Conservation (phyloP, 2,113 vertebrate genomes). For the Merops nubicus region DNA sequence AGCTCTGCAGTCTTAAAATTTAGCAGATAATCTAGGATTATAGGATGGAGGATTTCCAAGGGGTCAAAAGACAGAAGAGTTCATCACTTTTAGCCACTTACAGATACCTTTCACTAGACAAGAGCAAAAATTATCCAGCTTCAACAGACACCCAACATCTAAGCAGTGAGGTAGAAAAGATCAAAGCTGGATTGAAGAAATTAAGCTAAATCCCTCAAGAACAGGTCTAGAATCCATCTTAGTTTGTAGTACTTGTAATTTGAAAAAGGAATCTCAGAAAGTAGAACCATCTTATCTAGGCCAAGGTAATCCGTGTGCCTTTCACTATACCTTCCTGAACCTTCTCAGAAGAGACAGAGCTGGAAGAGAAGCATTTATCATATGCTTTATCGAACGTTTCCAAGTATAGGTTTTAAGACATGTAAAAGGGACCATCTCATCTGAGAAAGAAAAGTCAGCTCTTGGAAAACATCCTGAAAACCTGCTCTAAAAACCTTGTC, state of each 20-base stretch:
- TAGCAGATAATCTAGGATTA: not conserved
- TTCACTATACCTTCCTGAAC: not conserved
- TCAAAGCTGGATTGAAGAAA: not conserved
- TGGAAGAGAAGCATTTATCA: not conserved
- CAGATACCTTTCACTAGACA: not conserved
- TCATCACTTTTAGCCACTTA: not conserved
- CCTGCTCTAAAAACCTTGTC: not conserved
- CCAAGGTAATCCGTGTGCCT: not conserved
- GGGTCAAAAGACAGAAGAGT: not conserved
- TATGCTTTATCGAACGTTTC: not conserved
- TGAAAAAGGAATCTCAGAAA: not conserved
- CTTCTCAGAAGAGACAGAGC: not conserved
- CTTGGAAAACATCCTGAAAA: not conserved
- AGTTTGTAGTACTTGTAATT: not conserved
- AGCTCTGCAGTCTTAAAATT: not conserved
- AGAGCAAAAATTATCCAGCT: not conserved
- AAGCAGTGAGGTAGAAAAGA: not conserved
- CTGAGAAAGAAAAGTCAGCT: not conserved
- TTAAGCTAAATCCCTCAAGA: not conserved
- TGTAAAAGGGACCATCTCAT: not conserved
- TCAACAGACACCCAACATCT: not conserved
- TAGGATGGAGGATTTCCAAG: not conserved
- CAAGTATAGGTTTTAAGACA: not conserved
- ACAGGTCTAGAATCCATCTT: not conserved
- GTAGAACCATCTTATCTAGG: not conserved